These are phyloP conservation scores for Poecilia latipinna DNA, from an alignment of 2,113 vertebrate genomes.

Conservation along the genomic window DNA sequence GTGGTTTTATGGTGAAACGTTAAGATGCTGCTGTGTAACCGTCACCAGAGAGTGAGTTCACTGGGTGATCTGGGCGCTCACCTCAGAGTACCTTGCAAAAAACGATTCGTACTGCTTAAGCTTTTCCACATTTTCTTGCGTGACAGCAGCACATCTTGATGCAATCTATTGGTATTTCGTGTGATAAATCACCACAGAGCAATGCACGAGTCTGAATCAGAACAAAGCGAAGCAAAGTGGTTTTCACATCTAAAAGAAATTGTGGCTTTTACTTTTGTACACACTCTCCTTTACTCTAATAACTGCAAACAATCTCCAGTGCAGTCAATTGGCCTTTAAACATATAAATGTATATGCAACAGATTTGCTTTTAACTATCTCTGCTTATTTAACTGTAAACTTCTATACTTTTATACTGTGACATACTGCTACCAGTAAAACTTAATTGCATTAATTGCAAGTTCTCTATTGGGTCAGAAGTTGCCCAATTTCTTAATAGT, in stretches of 20 bases:
- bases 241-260: not conserved
- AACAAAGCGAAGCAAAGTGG: not conserved
- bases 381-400: no score
- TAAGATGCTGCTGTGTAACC: constrained; percentile 3
- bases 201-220: not conserved
- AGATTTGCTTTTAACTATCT: no score
- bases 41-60: constrained; percentile 2
- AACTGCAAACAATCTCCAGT: not conserved
- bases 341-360: no score
- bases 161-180: not conserved
- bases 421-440: no score
- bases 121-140: not conserved
- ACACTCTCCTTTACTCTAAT: not conserved
- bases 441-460: no score
- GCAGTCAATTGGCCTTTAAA: no score
- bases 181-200: not conserved
- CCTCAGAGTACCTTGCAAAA: not conserved
- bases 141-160: not conserved
- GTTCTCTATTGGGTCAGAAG: no score
- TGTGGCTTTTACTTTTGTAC: not conserved
- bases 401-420: no score
- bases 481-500: no score
- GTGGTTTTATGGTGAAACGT: constrained; percentile 8
- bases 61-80: not conserved
- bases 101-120: not conserved